Evolutionary conservation across 2,888 invertebrate species (phyloP).

Genomic region (Prostheceraeus crozeri): DNA sequence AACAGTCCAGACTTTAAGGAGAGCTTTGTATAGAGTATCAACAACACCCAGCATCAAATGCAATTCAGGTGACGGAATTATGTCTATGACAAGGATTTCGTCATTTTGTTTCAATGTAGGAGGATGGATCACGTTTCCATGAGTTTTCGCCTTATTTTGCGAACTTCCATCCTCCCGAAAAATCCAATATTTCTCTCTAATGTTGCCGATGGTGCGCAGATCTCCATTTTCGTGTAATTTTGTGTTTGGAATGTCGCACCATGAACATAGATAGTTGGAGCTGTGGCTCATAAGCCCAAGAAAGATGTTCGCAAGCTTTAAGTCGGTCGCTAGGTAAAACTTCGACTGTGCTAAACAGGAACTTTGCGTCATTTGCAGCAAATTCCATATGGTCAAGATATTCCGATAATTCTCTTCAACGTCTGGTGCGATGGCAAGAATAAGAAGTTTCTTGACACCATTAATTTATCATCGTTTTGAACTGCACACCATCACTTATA

Average conservation of each 20-base stretch:
- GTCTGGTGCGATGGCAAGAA: conserved; percentile 15
- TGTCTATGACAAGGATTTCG: conserved; percentile 17
- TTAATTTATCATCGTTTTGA: too few species aligned
- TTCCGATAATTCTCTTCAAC: conserved; percentile 17
- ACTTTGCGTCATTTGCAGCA: too few species aligned
- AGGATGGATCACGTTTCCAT: conserved; percentile 14
- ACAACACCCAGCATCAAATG: neutral
- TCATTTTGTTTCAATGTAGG: neutral
- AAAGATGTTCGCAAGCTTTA: conserved; percentile 31
- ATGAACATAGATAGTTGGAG: neutral
- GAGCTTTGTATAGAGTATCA: conserved; percentile 15
- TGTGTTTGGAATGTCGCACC: conserved; percentile 1
- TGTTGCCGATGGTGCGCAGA: conserved; percentile 13
- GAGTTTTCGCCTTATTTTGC: conserved; percentile 7
- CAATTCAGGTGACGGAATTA: conserved; percentile 27
- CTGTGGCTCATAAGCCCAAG: conserved; percentile 27
- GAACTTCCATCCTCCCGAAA: neutral
- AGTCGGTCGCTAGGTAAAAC: conserved; percentile 16
- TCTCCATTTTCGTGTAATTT: neutral
- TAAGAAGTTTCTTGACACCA: conserved; percentile 12
- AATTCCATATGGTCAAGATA: conserved; percentile 15
- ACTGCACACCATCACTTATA: too few species aligned
- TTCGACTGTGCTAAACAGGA: too few species aligned
- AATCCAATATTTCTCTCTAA: conserved; percentile 21
- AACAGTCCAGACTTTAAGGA: conserved; percentile 19